A percentile compares a stretch with the other conserved stretches of the same genome.
These are phyloP conservation scores for Octomys mimax DNA, from an alignment of 2,797 vertebrate genomes.

Conservation along the genomic window DNA sequence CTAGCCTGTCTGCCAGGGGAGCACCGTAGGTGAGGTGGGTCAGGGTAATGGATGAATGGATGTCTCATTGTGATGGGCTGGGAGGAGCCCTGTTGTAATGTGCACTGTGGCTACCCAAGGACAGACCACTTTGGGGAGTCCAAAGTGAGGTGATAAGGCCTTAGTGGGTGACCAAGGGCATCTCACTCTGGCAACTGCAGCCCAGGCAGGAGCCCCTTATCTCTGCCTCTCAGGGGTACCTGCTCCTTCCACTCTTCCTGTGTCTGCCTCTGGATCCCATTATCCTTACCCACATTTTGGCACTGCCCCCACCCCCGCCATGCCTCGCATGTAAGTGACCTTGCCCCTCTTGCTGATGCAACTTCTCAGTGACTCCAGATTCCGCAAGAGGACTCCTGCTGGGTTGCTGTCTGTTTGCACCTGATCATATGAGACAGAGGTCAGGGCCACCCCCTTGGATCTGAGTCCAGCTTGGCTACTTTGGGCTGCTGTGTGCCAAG, in stretches of 20 bases:
- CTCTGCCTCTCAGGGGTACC: neutral
- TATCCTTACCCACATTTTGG: neutral
- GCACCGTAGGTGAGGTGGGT: neutral
- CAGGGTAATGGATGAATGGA: neutral
- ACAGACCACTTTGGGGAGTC: neutral
- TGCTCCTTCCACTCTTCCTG: neutral
- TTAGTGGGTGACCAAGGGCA: neutral
- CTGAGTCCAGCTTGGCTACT: neutral
- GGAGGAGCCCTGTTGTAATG: neutral
- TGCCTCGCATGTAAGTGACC: neutral
- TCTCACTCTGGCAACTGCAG: neutral
- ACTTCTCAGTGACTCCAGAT: constrained; percentile 11
- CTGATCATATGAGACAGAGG: constrained; percentile 34
- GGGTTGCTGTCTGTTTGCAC: neutral
- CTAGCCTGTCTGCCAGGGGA: neutral
- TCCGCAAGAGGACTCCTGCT: neutral
- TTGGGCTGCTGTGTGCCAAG: neutral
- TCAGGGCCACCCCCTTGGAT: neutral
- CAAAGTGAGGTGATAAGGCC: neutral
- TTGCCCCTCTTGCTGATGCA: constrained; percentile 52
- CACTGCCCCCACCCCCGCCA: rapidly evolving
- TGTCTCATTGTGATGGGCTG: rapidly evolving
- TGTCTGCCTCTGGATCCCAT: constrained; percentile 2
- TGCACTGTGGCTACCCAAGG: neutral
- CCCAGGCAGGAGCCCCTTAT: neutral